phyloP scores from a whole-genome alignment of 1,140 invertebrate genomes.

The Ceratina japonica region DNA sequence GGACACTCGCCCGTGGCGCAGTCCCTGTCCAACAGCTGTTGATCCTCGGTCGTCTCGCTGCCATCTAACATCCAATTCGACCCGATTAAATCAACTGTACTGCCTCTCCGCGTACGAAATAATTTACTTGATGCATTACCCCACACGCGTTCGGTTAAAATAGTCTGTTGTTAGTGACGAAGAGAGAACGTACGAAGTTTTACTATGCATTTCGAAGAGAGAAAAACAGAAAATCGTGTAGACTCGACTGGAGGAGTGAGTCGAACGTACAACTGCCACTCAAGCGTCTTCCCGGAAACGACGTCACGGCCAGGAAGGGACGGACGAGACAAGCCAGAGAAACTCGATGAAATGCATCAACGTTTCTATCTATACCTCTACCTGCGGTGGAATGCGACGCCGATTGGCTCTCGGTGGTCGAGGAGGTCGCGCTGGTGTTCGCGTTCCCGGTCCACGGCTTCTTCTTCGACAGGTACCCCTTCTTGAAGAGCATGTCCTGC shows the following conservation, averaged over 20 bases:
- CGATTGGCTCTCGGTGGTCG: slow-evolving; percentile 77
- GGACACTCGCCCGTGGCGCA: slow-evolving; percentile 65
- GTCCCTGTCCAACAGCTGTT: slow-evolving; percentile 72
- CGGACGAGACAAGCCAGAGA: slow-evolving; percentile 38
- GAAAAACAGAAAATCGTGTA: not conserved
- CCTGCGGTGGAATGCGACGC: slow-evolving; percentile 79
- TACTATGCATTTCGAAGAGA: not conserved
- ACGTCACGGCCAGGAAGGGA: slow-evolving; percentile 24
- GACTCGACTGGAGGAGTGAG: not conserved
- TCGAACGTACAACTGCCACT: not conserved
- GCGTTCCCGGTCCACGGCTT: slow-evolving; percentile 77
- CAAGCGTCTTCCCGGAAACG: slow-evolving; percentile 4
- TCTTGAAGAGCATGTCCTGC: slow-evolving; percentile 87
- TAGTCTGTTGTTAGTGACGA: slow-evolving; percentile 28
- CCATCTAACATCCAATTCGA: slow-evolving; percentile 61
- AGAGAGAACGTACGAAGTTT: no score
- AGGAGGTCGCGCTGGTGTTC: slow-evolving; percentile 77
- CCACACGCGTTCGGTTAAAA: no score
- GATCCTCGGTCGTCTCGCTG: slow-evolving; percentile 77
- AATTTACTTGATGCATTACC: no score
- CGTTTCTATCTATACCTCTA: slow-evolving; percentile 67
- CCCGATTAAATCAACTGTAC: no score
- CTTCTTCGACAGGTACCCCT: slow-evolving; percentile 84
- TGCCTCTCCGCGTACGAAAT: no score
- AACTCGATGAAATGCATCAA: slow-evolving; percentile 43